Base-by-base conservation (phyloP, 2,797 vertebrate species). In the Amphiprion clarkii region DNA sequence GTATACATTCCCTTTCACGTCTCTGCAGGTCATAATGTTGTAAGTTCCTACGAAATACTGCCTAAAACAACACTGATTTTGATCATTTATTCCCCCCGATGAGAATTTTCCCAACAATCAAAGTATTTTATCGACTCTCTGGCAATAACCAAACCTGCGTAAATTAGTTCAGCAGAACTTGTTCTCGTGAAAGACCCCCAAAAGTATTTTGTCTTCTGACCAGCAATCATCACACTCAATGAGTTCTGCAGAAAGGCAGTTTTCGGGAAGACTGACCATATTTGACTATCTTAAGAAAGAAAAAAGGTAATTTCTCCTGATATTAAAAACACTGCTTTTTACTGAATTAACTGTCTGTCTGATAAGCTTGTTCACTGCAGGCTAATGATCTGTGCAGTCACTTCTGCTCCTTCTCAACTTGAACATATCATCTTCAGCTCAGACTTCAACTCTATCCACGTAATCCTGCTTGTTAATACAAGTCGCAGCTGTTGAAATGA, bases 391-490 rank as follows among this genome's bases (percentile, higher is more conserved):
- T 40, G 19, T 40, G 19, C 2, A 33, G 39, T 76, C 11, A 52
- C 14, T 40, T 65, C 46, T 60, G 13, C 19, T 59, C 27, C 42
- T 52, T 55, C 4, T 21, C 5, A 13, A 49, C 55, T 48, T 33
- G 31, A 8, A 52, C 13, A 46, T 14, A 25, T 67, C 33, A 2
- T 40, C 48, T 29, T 42, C 25, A 14, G 39, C 21, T 19, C 23
- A 17, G 13, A 3, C 27, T 27, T 27, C 5, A 49, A 48, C 8
- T 27, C 49, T 36, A 39, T 12, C n/a, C 12, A 1, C 8, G 17
- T 36, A 44, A 9, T 58, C 25, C 3, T 12, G 16, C 54, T 76
- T 76, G 60, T 82, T 70, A 36, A 61, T 61, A 75, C 64, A 84
- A 67, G 69, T 67, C 44, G 46, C 65, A 69, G 68, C 67, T 74